These are phyloP conservation scores for Drosophila meridiana DNA, from an alignment of 2,888 invertebrate genomes.

Conservation along the genomic window DNA sequence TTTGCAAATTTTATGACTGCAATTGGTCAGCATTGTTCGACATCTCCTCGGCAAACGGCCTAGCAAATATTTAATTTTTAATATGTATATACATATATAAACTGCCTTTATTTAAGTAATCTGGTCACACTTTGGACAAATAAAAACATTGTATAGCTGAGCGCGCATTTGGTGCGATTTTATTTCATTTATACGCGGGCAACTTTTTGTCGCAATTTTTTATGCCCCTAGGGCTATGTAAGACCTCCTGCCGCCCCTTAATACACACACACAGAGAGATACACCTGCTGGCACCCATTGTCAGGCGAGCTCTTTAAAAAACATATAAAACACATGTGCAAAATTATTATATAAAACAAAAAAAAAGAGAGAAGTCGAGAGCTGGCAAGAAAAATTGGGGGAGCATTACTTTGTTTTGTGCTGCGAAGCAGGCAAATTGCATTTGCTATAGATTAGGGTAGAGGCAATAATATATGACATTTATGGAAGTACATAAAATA, in stretches of 20 bases:
- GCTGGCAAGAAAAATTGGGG: slow-evolving; percentile 24
- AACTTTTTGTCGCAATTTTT: slow-evolving; percentile 59
- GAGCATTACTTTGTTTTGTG: slow-evolving; percentile 53
- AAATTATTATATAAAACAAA: slow-evolving; percentile 58
- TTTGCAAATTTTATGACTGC: slow-evolving; percentile 71
- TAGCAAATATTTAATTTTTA: background rate
- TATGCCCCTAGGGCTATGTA: slow-evolving; percentile 38
- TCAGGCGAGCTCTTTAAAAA: slow-evolving; percentile 34
- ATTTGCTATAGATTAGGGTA: slow-evolving; percentile 69
- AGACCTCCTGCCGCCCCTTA: background rate
- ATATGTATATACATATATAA: background rate
- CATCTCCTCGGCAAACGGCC: slow-evolving; percentile 16
- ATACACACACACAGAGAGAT: background rate
- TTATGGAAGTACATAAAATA: slow-evolving; percentile 68
- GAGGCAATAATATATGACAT: slow-evolving; percentile 67
- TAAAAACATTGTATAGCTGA: slow-evolving; percentile 28
- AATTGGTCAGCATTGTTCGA: slow-evolving; percentile 52
- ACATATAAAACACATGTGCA: slow-evolving; percentile 68
- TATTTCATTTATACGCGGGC: slow-evolving; percentile 60
- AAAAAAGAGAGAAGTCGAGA: slow-evolving; percentile 3
- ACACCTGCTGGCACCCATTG: slow-evolving; percentile 32
- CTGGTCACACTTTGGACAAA: slow-evolving; percentile 39
- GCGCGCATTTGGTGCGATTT: slow-evolving; percentile 70
- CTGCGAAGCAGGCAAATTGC: slow-evolving; percentile 65
- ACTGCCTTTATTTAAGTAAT: slow-evolving; percentile 69